Base-by-base conservation (phyloP, 2,113 vertebrate species). In the Morphnarchus princeps region DNA sequence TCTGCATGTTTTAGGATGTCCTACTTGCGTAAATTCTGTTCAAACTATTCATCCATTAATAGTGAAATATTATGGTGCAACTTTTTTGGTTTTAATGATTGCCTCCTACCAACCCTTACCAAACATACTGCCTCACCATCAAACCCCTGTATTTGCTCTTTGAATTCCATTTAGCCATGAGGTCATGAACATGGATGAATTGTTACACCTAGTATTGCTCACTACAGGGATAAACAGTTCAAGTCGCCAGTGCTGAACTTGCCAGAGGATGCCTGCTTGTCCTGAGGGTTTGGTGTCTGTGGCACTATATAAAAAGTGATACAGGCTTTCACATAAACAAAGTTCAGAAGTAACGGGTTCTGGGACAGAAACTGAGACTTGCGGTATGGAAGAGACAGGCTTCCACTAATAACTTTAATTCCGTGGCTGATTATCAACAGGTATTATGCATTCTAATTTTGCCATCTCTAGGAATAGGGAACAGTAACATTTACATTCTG, bases 1-100 rank as follows among this genome's bases (percentile, higher is more conserved):
- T 62, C 21, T 13, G 0, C 0, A 0, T 47, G 26, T 43, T 77
- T 38, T n/a, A n/a, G 8, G 9, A 28, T 69, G 21, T 38, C 15
- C 26, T 65, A 3, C 12, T 55, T 74, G 11, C 50, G 26, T 25
- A 71, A 87, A 55, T 84, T 58, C 21, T 82, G 45, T 38, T 38
- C 38, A 32, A 36, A 38, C 9, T 58, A 84, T 40, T 83, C 7
- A 34, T n/a, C 16, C 18, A 26, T 76, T 65, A 28, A 9, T 25
- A 50, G 21, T 40, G 52, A 71, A 40, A 50, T 71, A 43, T 31
- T 74, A 8, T 24, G 20, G 26, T 61, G 42, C 52, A 52, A 36
- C 3, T 13, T 40, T 31, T 90, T 67, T 49, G 5, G 8, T 54
- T 85, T 74, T 77, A 34, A 40, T 57, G 9, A 17, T 47, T 90